Evolutionary conservation across 2,113 vertebrate species (phyloP).

Genomic region (Tragulus kanchil): DNA sequence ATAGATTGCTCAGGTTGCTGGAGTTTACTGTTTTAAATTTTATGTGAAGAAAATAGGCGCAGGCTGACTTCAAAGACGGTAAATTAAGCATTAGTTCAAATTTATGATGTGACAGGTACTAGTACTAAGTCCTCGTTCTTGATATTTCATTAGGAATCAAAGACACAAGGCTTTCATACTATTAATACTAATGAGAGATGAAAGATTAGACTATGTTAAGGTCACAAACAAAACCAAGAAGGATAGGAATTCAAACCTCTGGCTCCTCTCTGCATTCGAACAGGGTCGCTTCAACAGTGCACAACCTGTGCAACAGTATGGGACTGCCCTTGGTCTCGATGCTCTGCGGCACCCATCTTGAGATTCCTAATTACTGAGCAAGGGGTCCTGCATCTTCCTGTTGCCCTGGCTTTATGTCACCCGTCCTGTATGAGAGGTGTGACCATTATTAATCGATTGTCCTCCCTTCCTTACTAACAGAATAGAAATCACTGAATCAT

Average conservation of each 20-base stretch:
- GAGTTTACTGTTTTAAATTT: constrained; percentile 47
- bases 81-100: constrained; percentile 52
- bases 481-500: background rate
- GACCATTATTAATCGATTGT: background rate
- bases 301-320: fast-evolving
- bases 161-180: background rate
- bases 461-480: background rate
- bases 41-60: constrained; percentile 24
- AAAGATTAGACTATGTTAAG: background rate
- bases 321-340: background rate
- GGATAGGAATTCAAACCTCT: background rate
- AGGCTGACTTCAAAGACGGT: constrained; percentile 49
- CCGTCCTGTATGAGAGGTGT: background rate
- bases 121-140: background rate
- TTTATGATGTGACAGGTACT: background rate
- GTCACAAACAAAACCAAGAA: background rate
- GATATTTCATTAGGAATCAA: constrained; percentile 5
- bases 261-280: background rate
- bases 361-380: background rate
- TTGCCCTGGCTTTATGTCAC: background rate
- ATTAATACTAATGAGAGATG: background rate
- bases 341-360: background rate
- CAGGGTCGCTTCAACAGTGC: background rate
- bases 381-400: background rate
- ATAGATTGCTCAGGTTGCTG: constrained; percentile 24